Evolutionary conservation across 2,797 vertebrate species (phyloP), one percentile per base, ranked within the genome.

Genomic region (Microhierax caerulescens): DNA sequence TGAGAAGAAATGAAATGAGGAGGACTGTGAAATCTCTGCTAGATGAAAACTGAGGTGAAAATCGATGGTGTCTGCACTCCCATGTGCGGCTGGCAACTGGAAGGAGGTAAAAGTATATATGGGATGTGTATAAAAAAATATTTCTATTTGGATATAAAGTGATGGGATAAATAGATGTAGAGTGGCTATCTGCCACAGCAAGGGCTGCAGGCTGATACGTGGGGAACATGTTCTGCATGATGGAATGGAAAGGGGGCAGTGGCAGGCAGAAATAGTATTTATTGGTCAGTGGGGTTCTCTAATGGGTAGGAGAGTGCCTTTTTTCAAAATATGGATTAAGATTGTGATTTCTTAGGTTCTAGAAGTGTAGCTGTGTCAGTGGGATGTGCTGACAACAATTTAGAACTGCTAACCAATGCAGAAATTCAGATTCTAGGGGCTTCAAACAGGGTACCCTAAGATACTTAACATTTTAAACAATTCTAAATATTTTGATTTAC

Each of bases 1-100:
- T 39, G 54, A 5, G 6, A 45, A 57, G 59, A 69, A 84, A 36
- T 30, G 13, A 17, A 39, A 3, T 39, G 50, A 57, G 41, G 73
- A 73, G 17, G 68, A 37, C 20, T 4, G 48, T 36, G 39, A 73
- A 17, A 30, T 57, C 54, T 24, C 11, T 34, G 28, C 19, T 14
- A 36, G 36, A 7, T 73, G 37, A 36, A 56, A 76, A 27, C 9
- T 45, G 65, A 73, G 20, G 3, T 24, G 25, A 14, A 60, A 51
- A 11, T 27, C 11, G 19, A 25, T 23, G 60, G 19, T 4, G 11
- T 48, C 1, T 0, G 18, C 20, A 7, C 6, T n/a, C 18, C 2
- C 0, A 0, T n/a, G 53, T 45, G 72, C 2, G 1, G 17, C 30
- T 47, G 25, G n/a, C 16, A 28, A 7, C 27, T 76, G 36, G n/a